Evolutionary conservation across 92 coral and sea anemone species (phyloP), one percentile per base, ranked within the genome.

Genomic region (Blastomussa wellsi): DNA sequence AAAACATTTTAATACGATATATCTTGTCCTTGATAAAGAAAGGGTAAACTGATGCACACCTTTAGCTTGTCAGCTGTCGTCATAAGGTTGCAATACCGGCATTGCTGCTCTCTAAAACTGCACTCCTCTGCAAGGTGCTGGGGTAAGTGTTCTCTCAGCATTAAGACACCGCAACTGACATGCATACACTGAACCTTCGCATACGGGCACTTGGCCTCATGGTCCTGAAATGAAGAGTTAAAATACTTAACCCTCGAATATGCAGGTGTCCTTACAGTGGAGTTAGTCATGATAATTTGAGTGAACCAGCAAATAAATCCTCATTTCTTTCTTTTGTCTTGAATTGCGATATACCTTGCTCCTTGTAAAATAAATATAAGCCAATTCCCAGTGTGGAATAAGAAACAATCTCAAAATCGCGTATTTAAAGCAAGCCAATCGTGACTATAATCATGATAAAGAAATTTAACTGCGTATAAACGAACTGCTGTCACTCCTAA

Each of bases 101-200:
- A 91, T 16, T 44, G 33, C 5, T 19, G 48, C 38, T 57, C 36
- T 72, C 94, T 88, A 83, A 87, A 85, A 51, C 42, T 71, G 60
- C 94, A 91, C 14, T 88, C 94, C 19, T 78, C 84, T 28, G 22
- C 60, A 22, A 91, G 80, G 28, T 91, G 94, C 31, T 82, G 68
- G 14, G 89, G 42, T n/a, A 91, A 53, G 55, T 91, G 87, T 26
- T 62, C 77, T 37, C 84, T 79, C 37, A 47, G 41, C 39, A 91
- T 80, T 38, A 48, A 22, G 69, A 38, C 83, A 28, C 85, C 87
- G 74, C 94, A 91, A 51, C 79, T 77, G n/a, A 51, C 76, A 62
- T 84, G 89, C 69, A 72, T 77, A 33, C 94, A 91, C 41, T 74
- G 79, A 64, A 91, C 79, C 42, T 80, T 88, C 16, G 79, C 77